These are phyloP conservation scores for Smithornis capensis DNA, from an alignment of 2,113 vertebrate species.

Conservation along the genomic window DNA sequence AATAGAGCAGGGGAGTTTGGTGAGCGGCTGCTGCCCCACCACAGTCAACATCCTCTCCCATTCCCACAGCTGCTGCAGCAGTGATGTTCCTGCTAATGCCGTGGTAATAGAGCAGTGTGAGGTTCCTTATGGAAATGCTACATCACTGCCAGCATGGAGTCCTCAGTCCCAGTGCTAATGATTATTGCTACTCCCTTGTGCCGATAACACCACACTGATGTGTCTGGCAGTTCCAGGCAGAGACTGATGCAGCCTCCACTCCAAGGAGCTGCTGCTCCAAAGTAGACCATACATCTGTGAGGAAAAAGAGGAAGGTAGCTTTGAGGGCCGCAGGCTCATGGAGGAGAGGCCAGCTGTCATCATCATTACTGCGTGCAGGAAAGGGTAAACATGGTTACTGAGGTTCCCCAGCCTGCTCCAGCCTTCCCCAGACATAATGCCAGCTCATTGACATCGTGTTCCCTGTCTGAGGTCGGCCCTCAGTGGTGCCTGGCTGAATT, in stretches of 20 bases:
- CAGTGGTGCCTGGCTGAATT: neutral
- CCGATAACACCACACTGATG: neutral
- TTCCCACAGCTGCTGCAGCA: neutral
- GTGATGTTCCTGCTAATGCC: neutral
- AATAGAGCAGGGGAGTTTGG: neutral
- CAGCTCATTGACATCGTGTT: rapidly evolving
- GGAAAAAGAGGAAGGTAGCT: neutral
- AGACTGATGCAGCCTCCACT: neutral
- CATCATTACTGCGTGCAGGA: rapidly evolving
- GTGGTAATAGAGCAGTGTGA: neutral
- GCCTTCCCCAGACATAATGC: neutral
- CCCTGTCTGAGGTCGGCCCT: neutral
- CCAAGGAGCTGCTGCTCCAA: neutral
- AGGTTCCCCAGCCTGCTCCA: neutral
- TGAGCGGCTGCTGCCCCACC: neutral
- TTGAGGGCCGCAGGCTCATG: rapidly evolving
- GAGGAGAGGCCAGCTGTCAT: neutral
- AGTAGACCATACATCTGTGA: neutral
- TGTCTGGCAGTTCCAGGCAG: neutral
- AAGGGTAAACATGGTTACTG: rapidly evolving
- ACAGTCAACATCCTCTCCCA: neutral
- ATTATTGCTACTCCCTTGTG: conserved; percentile 7
- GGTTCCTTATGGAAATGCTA: conserved; percentile 43
- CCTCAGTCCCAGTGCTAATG: neutral
- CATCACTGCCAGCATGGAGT: neutral